These are phyloP conservation scores for Clinocottus analis DNA, from an alignment of 2,113 vertebrate species.

Conservation along the genomic window DNA sequence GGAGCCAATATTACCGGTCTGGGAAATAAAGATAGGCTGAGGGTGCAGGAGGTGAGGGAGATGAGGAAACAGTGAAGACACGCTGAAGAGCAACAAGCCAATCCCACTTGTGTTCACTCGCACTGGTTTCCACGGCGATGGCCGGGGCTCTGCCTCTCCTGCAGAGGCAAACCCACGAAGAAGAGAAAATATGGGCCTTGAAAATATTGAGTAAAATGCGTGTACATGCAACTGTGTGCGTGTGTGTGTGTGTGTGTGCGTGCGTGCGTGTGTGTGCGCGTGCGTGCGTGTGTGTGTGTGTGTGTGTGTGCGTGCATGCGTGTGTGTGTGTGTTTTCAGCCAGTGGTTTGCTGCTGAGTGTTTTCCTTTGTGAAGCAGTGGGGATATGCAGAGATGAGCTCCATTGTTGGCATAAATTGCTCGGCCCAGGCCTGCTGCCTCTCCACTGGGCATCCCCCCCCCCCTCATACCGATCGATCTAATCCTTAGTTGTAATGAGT, in stretches of 20 bases:
- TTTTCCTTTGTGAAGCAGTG: constrained; percentile 50
- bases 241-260: constrained; percentile 14
- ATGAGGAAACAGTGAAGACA: constrained; percentile 56
- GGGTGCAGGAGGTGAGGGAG: constrained; percentile 40
- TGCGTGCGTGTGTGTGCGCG: constrained; percentile 6
- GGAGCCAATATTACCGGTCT: constrained; percentile 46
- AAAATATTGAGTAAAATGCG: constrained; percentile 26
- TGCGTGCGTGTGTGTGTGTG: constrained; percentile 25
- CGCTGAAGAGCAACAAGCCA: constrained; percentile 46
- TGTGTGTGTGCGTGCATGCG: constrained; percentile 1
- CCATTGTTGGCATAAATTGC: constrained; percentile 82
- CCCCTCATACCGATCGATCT: constrained; percentile 73
- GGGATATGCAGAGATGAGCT: constrained; percentile 71
- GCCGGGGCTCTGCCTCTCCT: constrained; percentile 34
- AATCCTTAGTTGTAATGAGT: constrained; percentile 81
- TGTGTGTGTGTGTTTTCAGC: constrained; percentile 14
- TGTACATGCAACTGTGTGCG: background rate
- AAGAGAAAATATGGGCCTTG: constrained; percentile 41
- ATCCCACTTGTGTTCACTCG: constrained; percentile 63
- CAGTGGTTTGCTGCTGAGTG: constrained; percentile 48
- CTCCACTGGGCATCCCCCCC: constrained; percentile 61
- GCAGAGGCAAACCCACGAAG: constrained; percentile 49
- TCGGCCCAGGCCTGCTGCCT: constrained; percentile 67
- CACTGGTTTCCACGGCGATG: constrained; percentile 67
- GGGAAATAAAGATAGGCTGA: constrained; percentile 72